Evolutionary conservation across 2,113 vertebrate genomes (phyloP).

Genomic region (Muntiacus muntjak): DNA sequence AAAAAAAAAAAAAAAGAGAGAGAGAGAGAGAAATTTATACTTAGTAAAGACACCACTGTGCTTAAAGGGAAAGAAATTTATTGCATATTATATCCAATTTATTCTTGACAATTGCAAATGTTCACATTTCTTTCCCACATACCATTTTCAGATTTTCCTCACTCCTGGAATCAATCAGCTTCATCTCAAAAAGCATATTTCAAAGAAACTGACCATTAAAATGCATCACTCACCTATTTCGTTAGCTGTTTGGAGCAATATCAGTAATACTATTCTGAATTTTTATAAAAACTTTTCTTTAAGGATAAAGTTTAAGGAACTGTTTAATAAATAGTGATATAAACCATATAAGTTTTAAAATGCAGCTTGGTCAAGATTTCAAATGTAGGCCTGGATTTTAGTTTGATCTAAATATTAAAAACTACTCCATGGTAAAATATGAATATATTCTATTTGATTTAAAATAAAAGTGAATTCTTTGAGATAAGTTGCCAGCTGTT

Average conservation of each 20-base stretch:
- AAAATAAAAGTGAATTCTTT: slow-evolving; percentile 1
- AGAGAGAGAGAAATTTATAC: not conserved
- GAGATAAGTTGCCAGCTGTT: not conserved
- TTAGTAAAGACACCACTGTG: not conserved
- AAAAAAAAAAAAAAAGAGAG: not conserved
- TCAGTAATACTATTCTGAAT: not conserved
- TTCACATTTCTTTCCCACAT: not conserved
- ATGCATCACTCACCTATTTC: not conserved
- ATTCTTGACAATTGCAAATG: not conserved
- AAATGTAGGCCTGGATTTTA: not conserved
- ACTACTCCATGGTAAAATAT: not conserved
- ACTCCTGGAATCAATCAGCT: not conserved
- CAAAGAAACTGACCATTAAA: not conserved
- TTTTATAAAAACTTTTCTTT: not conserved
- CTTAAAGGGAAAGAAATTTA: not conserved
- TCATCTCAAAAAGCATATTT: not conserved
- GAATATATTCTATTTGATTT: not conserved
- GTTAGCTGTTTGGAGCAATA: not conserved
- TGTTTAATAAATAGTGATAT: not conserved
- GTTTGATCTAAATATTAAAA: slow-evolving; percentile 12
- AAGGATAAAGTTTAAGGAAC: not conserved
- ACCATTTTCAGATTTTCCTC: not conserved
- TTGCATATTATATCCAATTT: not conserved
- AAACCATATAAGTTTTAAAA: not conserved
- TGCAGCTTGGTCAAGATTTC: not conserved